Percentiles rank a stretch among this genome's conserved stretches.
Evolutionary conservation across 2,113 vertebrate genomes (phyloP).

Genomic region (Cephalopholis sonnerati): DNA sequence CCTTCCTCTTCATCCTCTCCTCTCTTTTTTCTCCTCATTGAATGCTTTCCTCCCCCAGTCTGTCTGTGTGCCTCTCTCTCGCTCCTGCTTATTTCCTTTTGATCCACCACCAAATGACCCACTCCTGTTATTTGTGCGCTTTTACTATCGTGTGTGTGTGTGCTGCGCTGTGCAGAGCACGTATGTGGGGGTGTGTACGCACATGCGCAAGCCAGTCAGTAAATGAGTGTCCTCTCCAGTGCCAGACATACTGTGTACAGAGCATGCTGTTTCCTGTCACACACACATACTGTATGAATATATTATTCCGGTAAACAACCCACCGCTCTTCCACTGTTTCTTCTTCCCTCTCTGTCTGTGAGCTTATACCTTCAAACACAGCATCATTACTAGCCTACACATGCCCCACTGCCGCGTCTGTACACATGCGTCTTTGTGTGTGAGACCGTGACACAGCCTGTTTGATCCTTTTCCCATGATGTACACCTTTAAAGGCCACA

Average conservation of each 20-base stretch:
- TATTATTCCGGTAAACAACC: constrained; percentile 45
- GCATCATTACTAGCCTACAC: constrained; percentile 23
- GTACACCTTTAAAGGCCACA: constrained; percentile 46
- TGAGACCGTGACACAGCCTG: constrained; percentile 4
- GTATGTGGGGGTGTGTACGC: constrained; percentile 12
- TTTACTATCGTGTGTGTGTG: constrained; percentile 11
- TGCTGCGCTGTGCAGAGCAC: constrained; percentile 1
- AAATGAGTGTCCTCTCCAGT: constrained; percentile 55
- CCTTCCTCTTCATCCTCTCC: neutral
- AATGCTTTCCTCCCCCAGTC: constrained; percentile 19
- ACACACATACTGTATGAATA: constrained; percentile 45
- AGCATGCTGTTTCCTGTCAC: constrained; percentile 53
- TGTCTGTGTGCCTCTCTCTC: constrained; percentile 13
- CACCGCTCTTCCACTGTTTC: neutral
- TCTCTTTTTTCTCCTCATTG: constrained; percentile 1
- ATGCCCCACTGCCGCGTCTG: constrained; percentile 31
- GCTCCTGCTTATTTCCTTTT: constrained; percentile 40
- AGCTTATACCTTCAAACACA: constrained; percentile 17
- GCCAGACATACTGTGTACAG: constrained; percentile 63
- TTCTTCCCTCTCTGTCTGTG: constrained; percentile 10
- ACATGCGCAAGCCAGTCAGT: constrained; percentile 20
- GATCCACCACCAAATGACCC: constrained; percentile 47
- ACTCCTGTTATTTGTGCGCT: constrained; percentile 38
- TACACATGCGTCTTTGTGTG: constrained; percentile 20
- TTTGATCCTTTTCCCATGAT: constrained; percentile 48